Conservation (phyloP, 2,113 vertebrate genomes). For the Corydoras sp. region DNA sequence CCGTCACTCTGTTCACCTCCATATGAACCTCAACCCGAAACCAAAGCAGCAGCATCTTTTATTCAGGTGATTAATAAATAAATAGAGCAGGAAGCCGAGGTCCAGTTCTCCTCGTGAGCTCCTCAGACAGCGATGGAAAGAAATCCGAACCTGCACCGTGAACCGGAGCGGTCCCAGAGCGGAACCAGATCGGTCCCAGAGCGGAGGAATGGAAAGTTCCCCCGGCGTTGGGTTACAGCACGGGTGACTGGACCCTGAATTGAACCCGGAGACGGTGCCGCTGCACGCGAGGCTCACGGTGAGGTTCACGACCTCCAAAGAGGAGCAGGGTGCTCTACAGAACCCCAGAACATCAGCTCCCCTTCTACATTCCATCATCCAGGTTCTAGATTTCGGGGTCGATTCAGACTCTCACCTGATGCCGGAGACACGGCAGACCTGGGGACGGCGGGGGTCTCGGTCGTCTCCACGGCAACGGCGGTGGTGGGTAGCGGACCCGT, state of each 20-base stretch:
- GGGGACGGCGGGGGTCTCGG: background rate
- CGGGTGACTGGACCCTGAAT: background rate
- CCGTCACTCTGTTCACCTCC: no score
- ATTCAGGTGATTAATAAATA: no score
- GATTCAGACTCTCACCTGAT: slow-evolving; percentile 20
- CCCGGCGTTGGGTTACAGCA: no score
- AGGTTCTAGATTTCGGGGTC: background rate
- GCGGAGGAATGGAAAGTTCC: no score
- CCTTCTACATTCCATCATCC: no score
- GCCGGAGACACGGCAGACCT: background rate
- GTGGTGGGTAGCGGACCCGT: background rate
- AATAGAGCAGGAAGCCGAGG: no score
- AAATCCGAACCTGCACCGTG: background rate
- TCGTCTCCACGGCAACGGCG: background rate
- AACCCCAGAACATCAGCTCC: background rate
- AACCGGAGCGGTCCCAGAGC: slow-evolving; percentile 16
- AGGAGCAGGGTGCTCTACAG: slow-evolving; percentile 1
- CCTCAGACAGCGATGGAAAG: slow-evolving; percentile 23
- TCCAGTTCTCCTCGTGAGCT: no score
- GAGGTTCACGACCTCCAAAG: background rate
- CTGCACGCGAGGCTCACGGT: background rate
- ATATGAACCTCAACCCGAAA: no score
- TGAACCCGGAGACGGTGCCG: no score
- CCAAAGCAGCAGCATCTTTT: no score
- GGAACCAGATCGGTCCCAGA: no score